These are phyloP conservation scores for Hypolimnas misippus DNA, from an alignment of 2,888 invertebrate genomes.

Conservation along the genomic window DNA sequence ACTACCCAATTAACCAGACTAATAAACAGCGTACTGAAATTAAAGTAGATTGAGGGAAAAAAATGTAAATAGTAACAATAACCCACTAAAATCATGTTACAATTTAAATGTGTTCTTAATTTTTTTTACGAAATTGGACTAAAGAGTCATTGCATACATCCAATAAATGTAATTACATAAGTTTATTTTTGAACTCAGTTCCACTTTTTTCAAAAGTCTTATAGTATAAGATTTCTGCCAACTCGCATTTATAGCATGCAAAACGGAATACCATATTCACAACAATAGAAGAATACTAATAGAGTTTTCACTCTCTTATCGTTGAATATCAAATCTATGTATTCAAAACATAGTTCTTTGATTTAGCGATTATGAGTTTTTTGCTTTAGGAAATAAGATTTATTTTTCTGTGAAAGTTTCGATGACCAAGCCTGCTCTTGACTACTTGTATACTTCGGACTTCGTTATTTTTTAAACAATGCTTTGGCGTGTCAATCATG, in stretches of 20 bases:
- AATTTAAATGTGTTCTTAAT: no score
- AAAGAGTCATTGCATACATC: no score
- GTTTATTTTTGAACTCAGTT: no score
- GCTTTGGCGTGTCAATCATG: slow-evolving; percentile 1
- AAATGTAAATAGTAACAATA: no score
- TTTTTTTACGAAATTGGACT: no score
- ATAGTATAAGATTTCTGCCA: neutral
- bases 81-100: no score
- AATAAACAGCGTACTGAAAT: no score
- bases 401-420: no score
- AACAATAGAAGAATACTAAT: slow-evolving; percentile 35
- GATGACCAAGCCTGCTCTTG: neutral
- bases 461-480: slow-evolving; percentile 6
- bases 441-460: slow-evolving; percentile 10
- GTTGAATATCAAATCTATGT: neutral
- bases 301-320: slow-evolving; percentile 35
- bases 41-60: no score
- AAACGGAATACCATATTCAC: slow-evolving; percentile 24
- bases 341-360: neutral
- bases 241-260: slow-evolving; percentile 9
- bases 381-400: slow-evolving; percentile 6
- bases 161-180: no score
- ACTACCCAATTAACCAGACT: no score
- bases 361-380: slow-evolving; percentile 24
- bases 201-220: no score